These are phyloP conservation scores for Ecdyonurus torrentis DNA, from an alignment of 2,888 invertebrate genomes.

Conservation along the genomic window DNA sequence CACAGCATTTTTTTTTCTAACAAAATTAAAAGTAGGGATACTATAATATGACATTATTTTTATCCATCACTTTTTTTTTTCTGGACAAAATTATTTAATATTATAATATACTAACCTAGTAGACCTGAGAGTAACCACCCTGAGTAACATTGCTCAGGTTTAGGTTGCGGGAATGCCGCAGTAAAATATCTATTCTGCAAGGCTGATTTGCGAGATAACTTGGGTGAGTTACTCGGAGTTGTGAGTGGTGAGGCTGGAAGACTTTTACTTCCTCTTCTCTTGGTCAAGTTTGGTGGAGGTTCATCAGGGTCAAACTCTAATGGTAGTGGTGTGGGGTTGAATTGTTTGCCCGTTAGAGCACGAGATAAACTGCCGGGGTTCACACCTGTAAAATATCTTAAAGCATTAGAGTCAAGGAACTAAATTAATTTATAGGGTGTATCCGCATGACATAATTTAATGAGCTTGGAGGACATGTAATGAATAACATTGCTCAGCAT, in stretches of 20 bases:
- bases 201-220: not conserved
- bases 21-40: no score
- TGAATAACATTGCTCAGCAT: no score
- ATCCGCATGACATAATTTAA: no score
- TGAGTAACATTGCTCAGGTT: not conserved
- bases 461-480: no score
- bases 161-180: slow-evolving; percentile 19
- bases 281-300: slow-evolving; percentile 6
- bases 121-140: slow-evolving; percentile 50
- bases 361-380: slow-evolving; percentile 10
- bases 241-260: slow-evolving; percentile 49
- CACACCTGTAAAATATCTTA: not conserved
- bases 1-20: no score
- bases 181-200: slow-evolving; percentile 42
- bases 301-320: slow-evolving; percentile 24
- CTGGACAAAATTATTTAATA: no score
- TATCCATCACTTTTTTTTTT: no score
- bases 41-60: no score
- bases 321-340: slow-evolving; percentile 19
- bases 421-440: no score
- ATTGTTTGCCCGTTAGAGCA: not conserved
- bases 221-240: slow-evolving; percentile 41
- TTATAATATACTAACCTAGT: slow-evolving; percentile 33
- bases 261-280: slow-evolving; percentile 48
- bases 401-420: no score